Conservation (phyloP, 53 echinoderm and acorn worm genomes). For the Mesocentrotus franciscanus region DNA sequence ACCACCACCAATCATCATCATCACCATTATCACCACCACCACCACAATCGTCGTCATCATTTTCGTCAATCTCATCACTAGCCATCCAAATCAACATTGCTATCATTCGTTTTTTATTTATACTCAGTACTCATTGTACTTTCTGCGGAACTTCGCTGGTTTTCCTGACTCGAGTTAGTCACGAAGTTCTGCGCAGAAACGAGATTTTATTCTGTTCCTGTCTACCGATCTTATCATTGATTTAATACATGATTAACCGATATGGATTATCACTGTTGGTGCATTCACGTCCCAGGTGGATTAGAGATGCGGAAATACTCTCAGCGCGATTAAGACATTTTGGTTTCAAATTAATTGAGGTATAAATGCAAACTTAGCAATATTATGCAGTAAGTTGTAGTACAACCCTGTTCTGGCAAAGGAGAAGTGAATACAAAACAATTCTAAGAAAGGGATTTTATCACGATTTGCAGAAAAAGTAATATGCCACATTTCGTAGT, state of each 20-base stretch:
- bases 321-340: not conserved
- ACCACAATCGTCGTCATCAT: not conserved
- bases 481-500: not conserved
- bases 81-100: not conserved
- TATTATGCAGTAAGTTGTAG: not conserved
- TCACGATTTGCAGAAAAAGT: not conserved
- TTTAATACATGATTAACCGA: constrained; percentile 7
- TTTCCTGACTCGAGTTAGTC: constrained; percentile 18
- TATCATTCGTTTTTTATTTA: not conserved
- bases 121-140: not conserved
- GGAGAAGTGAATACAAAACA: not conserved
- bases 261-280: not conserved
- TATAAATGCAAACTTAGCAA: constrained; percentile 24
- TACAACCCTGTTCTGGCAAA: not conserved
- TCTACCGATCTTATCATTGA: not conserved
- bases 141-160: not conserved
- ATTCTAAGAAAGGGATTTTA: not conserved
- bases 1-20: not conserved
- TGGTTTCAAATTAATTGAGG: constrained; percentile 27
- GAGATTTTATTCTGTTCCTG: not conserved
- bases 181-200: not conserved
- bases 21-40: not conserved
- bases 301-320: not conserved
- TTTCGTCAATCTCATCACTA: not conserved
- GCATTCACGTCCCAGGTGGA: not conserved